phyloP scores from a whole-genome alignment of 2,888 invertebrate genomes.

The Platerodrilus igneus region DNA sequence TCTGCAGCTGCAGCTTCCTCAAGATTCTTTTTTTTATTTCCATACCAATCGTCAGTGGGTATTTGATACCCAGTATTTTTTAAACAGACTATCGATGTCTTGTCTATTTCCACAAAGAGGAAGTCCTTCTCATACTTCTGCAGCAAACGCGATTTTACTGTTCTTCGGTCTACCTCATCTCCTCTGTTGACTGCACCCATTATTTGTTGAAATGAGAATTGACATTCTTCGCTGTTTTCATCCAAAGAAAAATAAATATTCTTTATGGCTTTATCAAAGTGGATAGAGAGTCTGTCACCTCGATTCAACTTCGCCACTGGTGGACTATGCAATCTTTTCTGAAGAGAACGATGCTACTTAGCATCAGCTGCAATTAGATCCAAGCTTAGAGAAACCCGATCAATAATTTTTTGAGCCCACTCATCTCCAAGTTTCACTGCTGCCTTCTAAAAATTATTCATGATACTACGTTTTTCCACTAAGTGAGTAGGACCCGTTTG shows the following conservation, averaged over 20 bases:
- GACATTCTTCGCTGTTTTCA: slow-evolving; percentile 3
- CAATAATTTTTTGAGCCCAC: slow-evolving; percentile 3
- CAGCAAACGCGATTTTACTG: slow-evolving; percentile 1
- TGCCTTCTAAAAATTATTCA: slow-evolving; percentile 1
- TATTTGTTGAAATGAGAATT: slow-evolving; percentile 5
- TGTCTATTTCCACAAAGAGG: slow-evolving; percentile 2
- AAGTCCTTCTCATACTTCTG: too few species aligned
- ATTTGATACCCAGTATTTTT: too few species aligned
- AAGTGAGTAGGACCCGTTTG: too few species aligned
- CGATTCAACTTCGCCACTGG: slow-evolving; percentile 1
- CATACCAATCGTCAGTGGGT: too few species aligned
- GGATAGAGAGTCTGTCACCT: background rate
- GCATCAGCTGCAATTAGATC: too few species aligned
- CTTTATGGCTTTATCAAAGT: background rate
- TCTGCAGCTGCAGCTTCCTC: too few species aligned
- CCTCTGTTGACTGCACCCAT: slow-evolving; percentile 2
- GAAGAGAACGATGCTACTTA: too few species aligned
- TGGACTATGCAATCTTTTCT: too few species aligned
- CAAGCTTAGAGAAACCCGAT: background rate
- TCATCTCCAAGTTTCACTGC: slow-evolving; percentile 4
- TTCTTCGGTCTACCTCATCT: background rate
- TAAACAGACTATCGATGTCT: too few species aligned
- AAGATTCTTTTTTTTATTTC: too few species aligned
- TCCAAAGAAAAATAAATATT: slow-evolving; percentile 3
- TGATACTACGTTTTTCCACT: background rate